Conservation (phyloP, 2,113 vertebrate species). For the Hystrix cristata region DNA sequence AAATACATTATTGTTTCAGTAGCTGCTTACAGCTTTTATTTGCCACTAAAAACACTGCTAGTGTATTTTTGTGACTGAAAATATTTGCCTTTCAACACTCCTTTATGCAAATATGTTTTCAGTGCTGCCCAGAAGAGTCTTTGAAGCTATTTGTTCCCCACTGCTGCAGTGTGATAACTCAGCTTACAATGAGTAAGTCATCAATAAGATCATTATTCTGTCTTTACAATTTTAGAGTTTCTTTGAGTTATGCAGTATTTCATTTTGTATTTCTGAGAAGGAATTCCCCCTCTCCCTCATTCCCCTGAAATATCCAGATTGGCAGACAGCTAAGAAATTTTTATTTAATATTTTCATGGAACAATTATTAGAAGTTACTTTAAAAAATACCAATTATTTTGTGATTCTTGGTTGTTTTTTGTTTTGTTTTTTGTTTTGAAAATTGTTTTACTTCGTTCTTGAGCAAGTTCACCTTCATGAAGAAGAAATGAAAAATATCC, state of each 20-base stretch:
- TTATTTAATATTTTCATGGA: conserved; percentile 37
- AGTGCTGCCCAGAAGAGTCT: conserved; percentile 97
- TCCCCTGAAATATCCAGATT: background rate
- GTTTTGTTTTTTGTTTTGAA: conserved; percentile 10
- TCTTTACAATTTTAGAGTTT: conserved; percentile 56
- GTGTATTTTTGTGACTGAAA: conserved; percentile 44
- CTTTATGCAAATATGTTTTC: conserved; percentile 80
- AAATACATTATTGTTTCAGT: background rate
- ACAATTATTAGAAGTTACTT: background rate
- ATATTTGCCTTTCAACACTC: conserved; percentile 44
- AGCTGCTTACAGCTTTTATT: background rate
- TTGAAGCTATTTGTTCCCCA: conserved; percentile 97
- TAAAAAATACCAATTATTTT: background rate
- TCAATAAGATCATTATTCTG: background rate
- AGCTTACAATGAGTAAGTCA: conserved; percentile 97
- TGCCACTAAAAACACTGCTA: conserved; percentile 32
- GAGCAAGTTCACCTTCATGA: background rate
- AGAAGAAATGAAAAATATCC: background rate
- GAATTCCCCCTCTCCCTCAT: background rate
- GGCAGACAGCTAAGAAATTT: conserved; percentile 6
- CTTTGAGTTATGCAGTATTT: background rate
- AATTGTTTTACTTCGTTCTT: background rate
- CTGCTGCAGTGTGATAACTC: conserved; percentile 95
- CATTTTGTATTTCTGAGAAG: background rate
- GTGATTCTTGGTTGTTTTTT: background rate